These are phyloP conservation scores for Gallinago paraguaiae DNA, from an alignment of 2,113 vertebrate genomes.

Conservation along the genomic window DNA sequence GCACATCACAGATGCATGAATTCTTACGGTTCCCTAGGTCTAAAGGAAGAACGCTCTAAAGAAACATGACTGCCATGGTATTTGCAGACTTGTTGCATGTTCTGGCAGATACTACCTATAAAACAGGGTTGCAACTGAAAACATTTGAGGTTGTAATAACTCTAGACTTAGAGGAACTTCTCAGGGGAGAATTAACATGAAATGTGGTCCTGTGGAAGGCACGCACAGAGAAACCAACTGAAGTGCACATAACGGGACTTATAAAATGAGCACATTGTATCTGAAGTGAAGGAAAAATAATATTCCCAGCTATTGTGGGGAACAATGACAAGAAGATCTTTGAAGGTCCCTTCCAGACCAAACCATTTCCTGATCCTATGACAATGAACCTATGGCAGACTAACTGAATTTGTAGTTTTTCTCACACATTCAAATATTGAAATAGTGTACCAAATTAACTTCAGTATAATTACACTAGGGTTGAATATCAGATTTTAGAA, in stretches of 20 bases:
- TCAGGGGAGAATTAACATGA: background rate
- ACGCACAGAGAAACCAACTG: background rate
- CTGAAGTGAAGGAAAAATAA: background rate
- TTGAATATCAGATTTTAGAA: background rate
- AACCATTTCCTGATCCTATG: background rate
- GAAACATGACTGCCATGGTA: background rate
- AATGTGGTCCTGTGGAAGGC: background rate
- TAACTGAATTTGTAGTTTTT: background rate
- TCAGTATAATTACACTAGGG: background rate
- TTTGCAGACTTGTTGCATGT: background rate
- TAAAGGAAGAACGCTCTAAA: background rate
- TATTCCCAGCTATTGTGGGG: background rate
- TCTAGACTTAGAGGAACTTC: background rate
- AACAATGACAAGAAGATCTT: background rate
- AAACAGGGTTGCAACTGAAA: background rate
- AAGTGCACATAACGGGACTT: background rate
- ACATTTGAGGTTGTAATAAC: constrained; percentile 32
- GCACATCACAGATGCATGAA: background rate
- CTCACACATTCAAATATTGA: background rate
- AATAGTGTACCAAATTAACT: background rate
- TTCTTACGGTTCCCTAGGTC: background rate
- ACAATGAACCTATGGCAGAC: background rate
- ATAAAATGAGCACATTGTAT: background rate
- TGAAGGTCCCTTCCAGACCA: background rate
- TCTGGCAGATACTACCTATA: background rate